Evolutionary conservation across 2,888 invertebrate genomes (phyloP).

Genomic region (Patella ulyssiponensis): DNA sequence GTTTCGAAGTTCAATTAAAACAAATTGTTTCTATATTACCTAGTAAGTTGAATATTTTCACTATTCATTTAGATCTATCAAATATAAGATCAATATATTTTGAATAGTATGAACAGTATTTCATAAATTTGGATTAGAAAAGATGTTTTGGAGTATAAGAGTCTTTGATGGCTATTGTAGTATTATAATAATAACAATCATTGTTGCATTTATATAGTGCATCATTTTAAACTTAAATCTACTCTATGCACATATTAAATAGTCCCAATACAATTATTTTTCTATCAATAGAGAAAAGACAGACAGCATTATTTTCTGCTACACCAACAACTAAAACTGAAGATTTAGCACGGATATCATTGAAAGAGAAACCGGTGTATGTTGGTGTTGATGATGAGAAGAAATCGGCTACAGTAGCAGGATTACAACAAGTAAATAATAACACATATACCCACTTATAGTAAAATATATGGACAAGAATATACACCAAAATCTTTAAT

Average conservation of each 20-base stretch:
- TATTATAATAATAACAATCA: too few species aligned
- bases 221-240: too few species aligned
- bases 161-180: too few species aligned
- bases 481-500: too few species aligned
- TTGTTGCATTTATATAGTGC: too few species aligned
- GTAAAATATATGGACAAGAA: too few species aligned
- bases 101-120: too few species aligned
- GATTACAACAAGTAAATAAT: background rate
- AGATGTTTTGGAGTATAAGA: too few species aligned
- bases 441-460: background rate
- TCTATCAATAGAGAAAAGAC: background rate
- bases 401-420: background rate
- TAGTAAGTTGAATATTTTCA: background rate
- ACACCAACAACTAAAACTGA: conserved; percentile 5
- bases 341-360: background rate
- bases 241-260: background rate
- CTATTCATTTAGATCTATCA: too few species aligned
- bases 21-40: background rate
- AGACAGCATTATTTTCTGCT: conserved; percentile 11
- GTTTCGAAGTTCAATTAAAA: background rate
- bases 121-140: too few species aligned
- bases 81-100: too few species aligned
- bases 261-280: background rate
- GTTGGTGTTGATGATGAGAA: conserved; percentile 1
- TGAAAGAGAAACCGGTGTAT: background rate